phyloP scores from a whole-genome alignment of 23 tunicate species.

The Styela clava region DNA sequence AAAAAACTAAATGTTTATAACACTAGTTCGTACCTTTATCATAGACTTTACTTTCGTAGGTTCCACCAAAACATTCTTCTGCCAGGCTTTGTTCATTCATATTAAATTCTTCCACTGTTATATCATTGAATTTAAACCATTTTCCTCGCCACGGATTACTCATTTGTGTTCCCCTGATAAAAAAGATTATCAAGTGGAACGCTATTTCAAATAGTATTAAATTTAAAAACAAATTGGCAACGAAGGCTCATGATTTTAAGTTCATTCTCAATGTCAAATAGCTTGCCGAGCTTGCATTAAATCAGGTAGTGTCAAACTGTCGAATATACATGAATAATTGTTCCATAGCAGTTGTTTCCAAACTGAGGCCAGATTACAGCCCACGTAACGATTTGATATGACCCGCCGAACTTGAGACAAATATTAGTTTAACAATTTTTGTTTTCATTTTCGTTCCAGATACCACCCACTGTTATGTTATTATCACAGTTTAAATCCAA shows the following conservation, averaged over 20 bases:
- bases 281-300: not conserved
- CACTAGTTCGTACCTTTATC: slow-evolving; percentile 59
- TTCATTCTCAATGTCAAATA: not conserved
- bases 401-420: no score
- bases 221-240: not conserved
- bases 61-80: slow-evolving; percentile 94
- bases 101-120: slow-evolving; percentile 62
- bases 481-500: no score
- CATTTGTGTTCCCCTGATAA: slow-evolving; percentile 31
- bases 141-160: slow-evolving; percentile 50
- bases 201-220: not conserved
- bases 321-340: no score
- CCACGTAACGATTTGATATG: no score
- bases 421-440: no score
- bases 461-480: no score
- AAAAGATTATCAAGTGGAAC: no score
- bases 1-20: no score
- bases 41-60: slow-evolving; percentile 49
- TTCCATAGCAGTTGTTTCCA: no score
- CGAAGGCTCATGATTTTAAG: not conserved
- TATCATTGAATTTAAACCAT: slow-evolving; percentile 95
- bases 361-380: no score
- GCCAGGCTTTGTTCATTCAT: slow-evolving; percentile 71
- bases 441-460: no score
- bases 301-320: no score